Evolutionary conservation across 2,888 invertebrate species (phyloP).

Genomic region (Ectemnius continuus): DNA sequence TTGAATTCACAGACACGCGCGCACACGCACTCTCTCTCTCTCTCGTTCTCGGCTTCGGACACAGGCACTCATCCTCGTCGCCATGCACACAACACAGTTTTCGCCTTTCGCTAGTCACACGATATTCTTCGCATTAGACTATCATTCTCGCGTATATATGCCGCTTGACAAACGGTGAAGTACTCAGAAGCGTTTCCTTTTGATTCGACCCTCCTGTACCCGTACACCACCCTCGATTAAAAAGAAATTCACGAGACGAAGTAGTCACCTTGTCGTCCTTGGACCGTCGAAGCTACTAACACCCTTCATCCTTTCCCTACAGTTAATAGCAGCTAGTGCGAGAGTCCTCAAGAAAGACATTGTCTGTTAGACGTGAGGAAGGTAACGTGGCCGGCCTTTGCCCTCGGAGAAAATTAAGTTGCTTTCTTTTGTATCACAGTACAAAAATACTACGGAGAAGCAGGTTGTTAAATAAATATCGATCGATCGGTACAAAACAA

Average conservation of each 20-base stretch:
- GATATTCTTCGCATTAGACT: neutral
- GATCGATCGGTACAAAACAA: constrained; percentile 22
- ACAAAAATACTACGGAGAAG: constrained; percentile 49
- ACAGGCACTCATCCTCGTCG: neutral
- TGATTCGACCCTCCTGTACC: constrained; percentile 38
- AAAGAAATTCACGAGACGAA: constrained; percentile 23
- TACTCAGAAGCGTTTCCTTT: constrained; percentile 27
- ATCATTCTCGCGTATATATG: constrained; percentile 17
- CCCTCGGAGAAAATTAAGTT: constrained; percentile 7
- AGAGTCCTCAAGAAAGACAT: constrained; percentile 9
- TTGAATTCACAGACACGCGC: constrained; percentile 15
- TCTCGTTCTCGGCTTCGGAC: constrained; percentile 4
- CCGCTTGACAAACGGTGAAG: constrained; percentile 33
- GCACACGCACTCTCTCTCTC: constrained; percentile 22
- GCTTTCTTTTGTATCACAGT: constrained; percentile 33
- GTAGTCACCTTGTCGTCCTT: constrained; percentile 20
- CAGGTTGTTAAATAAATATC: constrained; percentile 39
- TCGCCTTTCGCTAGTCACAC: too few relatives aligned
- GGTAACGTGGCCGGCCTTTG: constrained; percentile 28
- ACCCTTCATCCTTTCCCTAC: constrained; percentile 10
- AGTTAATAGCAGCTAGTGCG: neutral
- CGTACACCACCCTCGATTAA: constrained; percentile 39
- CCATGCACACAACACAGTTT: too few relatives aligned
- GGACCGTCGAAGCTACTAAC: constrained; percentile 39
- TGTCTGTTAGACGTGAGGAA: constrained; percentile 43